Evolutionary conservation across 1,140 invertebrate genomes (phyloP).

Genomic region (Macrosteles quadrilineatus): DNA sequence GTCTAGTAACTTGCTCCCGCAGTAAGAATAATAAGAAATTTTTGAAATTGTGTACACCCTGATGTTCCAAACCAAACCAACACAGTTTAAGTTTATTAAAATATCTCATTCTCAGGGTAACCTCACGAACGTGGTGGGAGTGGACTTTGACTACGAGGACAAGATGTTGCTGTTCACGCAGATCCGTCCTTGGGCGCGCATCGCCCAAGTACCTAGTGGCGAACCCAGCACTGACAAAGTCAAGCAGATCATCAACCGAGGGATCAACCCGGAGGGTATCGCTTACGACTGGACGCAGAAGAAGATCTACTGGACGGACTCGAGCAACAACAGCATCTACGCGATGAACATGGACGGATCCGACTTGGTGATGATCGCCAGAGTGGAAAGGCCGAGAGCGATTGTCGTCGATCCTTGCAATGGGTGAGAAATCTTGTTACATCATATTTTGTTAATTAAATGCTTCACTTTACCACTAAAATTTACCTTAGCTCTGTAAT

Average conservation of each 20-base stretch:
- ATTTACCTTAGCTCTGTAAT: no score
- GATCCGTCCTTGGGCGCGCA: conserved; percentile 86
- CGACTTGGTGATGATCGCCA: conserved; percentile 89
- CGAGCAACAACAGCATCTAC: conserved; percentile 90
- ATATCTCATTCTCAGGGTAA: conserved; percentile 69
- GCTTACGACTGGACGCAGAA: conserved; percentile 97
- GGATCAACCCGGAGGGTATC: conserved; percentile 93
- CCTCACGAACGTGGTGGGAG: conserved; percentile 93
- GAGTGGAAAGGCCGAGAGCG: conserved; percentile 89
- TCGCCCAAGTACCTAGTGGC: conserved; percentile 74
- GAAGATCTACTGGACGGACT: conserved; percentile 97
- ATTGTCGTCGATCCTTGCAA: conserved; percentile 97
- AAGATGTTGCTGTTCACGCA: conserved; percentile 88
- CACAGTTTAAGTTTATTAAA: no score
- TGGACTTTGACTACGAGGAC: conserved; percentile 93
- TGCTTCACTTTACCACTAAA: no score
- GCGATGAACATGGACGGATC: conserved; percentile 90
- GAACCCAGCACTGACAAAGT: conserved; percentile 63
- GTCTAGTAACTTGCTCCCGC: no score
- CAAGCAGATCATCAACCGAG: conserved; percentile 74
- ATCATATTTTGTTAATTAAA: background rate
- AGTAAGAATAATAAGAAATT: no score
- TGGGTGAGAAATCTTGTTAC: conserved; percentile 59
- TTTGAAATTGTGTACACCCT: no score
- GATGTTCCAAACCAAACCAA: no score